Evolutionary conservation across 2,797 vertebrate species (phyloP), one percentile per base, ranked within the genome.

Genomic region (Clarias platycephalus): DNA sequence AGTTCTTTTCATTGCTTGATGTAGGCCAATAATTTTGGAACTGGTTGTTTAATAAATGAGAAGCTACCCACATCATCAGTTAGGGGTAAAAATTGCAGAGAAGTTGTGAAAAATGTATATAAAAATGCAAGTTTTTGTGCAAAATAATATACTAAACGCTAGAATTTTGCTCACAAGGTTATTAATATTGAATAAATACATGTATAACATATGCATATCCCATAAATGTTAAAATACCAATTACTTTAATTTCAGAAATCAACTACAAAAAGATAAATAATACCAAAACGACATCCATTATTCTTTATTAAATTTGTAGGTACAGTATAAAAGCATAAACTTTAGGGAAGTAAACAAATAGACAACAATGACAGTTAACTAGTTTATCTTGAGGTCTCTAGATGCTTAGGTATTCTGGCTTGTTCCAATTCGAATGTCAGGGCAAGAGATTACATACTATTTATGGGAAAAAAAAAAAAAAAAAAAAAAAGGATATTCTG

Each of bases 221-320:
- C 70, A 71, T 20, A 40, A 44, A 71, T 40, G 22, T 70, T 7
- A 71, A 71, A 71, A 71, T 70, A 40, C 10, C n/a, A 1, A 68
- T 34, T 18, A 67, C 16, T 68, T 34, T 68, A 20, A 31, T 12
- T 31, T 58, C 28, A 0, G 1, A 58, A 76, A 37, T 34, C 28
- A 76, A 28, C 16, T 20, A n/a, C 15, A 74, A 44, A 53, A 28
- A 55, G 28, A 79, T 49, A 64, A 70, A 24, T 53, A 26, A 53
- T 64, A 81, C 26, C 34, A 55, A 37, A 72, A 34, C 72, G n/a
- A 58, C 81, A 81, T 68, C 26, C 26, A 55, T 63, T 64, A 85
- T 86, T 75, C 90, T 92, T 93, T 93, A 92, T 92, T 93, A 81
- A 87, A 87, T 78, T 83, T 60, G 84, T 60, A 66, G 22, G 31